Conservation (phyloP, 2,113 vertebrate species). For the Uropsilus gracilis region DNA sequence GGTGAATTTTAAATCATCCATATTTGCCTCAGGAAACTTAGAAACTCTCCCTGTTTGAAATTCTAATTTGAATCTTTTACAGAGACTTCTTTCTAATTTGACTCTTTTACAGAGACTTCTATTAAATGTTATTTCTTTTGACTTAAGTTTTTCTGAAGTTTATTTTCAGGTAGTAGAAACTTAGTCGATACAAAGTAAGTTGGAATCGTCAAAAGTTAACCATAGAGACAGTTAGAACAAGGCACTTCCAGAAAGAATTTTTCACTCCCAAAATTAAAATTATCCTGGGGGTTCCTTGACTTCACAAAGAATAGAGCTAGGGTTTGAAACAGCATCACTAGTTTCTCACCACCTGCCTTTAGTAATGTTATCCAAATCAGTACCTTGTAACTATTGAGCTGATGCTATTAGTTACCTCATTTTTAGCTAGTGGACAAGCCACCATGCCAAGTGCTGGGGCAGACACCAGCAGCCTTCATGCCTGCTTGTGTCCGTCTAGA, state of each 20-base stretch:
- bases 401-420: neutral
- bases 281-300: neutral
- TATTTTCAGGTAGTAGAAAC: conserved; percentile 27
- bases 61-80: conserved; percentile 51
- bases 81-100: conserved; percentile 17
- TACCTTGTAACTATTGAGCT: neutral
- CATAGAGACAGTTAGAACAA: no score
- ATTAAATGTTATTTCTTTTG: conserved; percentile 50
- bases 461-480: neutral
- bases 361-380: neutral
- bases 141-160: conserved; percentile 25
- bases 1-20: conserved; percentile 49
- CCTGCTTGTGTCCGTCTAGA: neutral
- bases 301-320: neutral
- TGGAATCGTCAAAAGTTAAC: neutral
- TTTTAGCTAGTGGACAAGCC: neutral
- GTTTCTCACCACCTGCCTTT: neutral
- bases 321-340: neutral
- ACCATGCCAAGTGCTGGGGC: neutral
- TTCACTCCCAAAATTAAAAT: conserved; percentile 22
- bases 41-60: conserved; percentile 62
- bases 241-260: neutral
- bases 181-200: neutral
- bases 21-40: conserved; percentile 55
- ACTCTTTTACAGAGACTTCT: conserved; percentile 39